These are phyloP conservation scores for Apoda limacodes DNA, from an alignment of 2,888 invertebrate species.

Conservation along the genomic window DNA sequence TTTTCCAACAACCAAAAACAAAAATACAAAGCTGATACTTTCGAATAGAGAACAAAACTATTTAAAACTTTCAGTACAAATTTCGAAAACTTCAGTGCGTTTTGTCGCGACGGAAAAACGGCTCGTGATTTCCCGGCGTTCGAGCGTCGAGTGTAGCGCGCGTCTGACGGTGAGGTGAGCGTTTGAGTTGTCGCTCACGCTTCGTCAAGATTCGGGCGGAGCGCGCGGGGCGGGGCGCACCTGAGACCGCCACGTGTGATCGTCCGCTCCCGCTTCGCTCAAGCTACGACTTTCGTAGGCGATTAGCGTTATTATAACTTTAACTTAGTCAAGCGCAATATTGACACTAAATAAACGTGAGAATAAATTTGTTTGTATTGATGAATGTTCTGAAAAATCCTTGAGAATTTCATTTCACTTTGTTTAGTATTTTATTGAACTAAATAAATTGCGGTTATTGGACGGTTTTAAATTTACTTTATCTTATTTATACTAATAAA, in stretches of 20 bases:
- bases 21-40: slow-evolving; percentile 12
- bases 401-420: no score
- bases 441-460: no score
- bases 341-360: no score
- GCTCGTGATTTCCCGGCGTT: slow-evolving; percentile 65
- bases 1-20: slow-evolving; percentile 7
- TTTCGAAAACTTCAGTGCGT: slow-evolving; percentile 45
- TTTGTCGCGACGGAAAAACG: slow-evolving; percentile 57
- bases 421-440: no score
- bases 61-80: slow-evolving; percentile 26
- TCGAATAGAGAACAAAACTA: no score
- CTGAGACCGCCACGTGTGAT: slow-evolving; percentile 49
- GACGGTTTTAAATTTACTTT: no score
- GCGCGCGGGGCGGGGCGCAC: slow-evolving; percentile 58
- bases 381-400: no score
- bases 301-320: slow-evolving; percentile 45
- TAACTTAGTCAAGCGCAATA: no score
- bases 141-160: slow-evolving; percentile 65
- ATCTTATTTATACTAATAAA: no score
- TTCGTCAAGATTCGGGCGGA: slow-evolving; percentile 29
- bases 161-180: slow-evolving; percentile 33
- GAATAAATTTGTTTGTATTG: no score
- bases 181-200: slow-evolving; percentile 24
- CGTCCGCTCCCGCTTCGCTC: slow-evolving; percentile 31
- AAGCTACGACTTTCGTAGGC: slow-evolving; percentile 26